phyloP scores from a whole-genome alignment of 1,140 invertebrate species.

The Chymomyza costata region DNA sequence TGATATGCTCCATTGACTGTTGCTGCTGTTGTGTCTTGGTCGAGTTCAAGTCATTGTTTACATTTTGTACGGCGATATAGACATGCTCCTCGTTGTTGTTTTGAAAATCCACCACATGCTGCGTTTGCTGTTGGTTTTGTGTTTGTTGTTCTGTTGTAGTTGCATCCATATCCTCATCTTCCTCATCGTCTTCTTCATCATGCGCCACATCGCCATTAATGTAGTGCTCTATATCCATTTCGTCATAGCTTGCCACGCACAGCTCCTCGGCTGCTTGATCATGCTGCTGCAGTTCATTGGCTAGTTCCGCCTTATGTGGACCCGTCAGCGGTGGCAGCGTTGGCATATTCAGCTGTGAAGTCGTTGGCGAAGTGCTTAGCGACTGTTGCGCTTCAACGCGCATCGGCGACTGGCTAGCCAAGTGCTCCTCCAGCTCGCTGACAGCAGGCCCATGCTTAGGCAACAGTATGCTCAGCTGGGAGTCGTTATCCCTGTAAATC shows the following conservation, averaged over 20 bases:
- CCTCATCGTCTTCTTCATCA: slow-evolving; percentile 33
- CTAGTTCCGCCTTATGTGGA: slow-evolving; percentile 45
- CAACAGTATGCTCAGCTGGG: slow-evolving; percentile 44
- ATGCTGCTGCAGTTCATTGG: slow-evolving; percentile 27
- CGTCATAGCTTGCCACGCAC: slow-evolving; percentile 59
- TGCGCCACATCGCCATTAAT: slow-evolving; percentile 62
- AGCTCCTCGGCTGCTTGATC: slow-evolving; percentile 42
- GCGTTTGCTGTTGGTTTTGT: slow-evolving; percentile 31
- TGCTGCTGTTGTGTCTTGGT: slow-evolving; percentile 23
- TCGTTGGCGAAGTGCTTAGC: slow-evolving; percentile 34
- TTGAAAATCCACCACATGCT: slow-evolving; percentile 41
- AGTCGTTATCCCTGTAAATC: slow-evolving; percentile 52
- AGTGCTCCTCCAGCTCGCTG: slow-evolving; percentile 52
- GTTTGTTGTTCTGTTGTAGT: slow-evolving; percentile 27
- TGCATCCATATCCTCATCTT: slow-evolving; percentile 52
- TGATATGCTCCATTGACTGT: slow-evolving; percentile 21
- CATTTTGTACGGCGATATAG: slow-evolving; percentile 47
- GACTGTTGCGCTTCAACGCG: slow-evolving; percentile 27
- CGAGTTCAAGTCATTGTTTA: slow-evolving; percentile 18
- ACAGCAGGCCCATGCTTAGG: slow-evolving; percentile 49
- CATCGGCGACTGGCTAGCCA: slow-evolving; percentile 38
- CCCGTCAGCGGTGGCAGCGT: slow-evolving; percentile 48
- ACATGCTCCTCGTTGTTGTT: slow-evolving; percentile 44
- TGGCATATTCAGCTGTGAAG: slow-evolving; percentile 44
- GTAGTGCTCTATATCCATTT: slow-evolving; percentile 70